Evolutionary conservation across 2,113 vertebrate species (phyloP).

Genomic region (Thamnaconus septentrionalis): DNA sequence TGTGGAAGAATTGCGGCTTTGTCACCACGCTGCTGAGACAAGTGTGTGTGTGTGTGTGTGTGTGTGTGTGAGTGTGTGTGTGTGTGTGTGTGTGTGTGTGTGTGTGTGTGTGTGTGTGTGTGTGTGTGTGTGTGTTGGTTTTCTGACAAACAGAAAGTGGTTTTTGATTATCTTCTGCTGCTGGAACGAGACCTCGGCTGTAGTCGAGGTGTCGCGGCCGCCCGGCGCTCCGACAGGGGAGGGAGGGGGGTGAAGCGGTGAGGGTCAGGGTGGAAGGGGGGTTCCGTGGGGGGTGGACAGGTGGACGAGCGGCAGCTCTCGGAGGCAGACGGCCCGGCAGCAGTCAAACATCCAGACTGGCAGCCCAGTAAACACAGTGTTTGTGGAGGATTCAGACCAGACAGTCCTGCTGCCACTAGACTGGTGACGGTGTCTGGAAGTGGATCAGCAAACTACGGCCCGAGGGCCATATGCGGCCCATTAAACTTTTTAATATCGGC

Average conservation of each 20-base stretch:
- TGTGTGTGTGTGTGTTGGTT: slow-evolving; percentile 50
- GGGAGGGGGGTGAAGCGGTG: slow-evolving; percentile 8
- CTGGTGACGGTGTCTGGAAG: too few species aligned
- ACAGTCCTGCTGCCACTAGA: too few species aligned
- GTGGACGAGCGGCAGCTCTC: slow-evolving; percentile 36
- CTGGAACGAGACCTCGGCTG: slow-evolving; percentile 57
- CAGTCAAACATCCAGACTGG: slow-evolving; percentile 49
- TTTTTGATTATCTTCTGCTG: slow-evolving; percentile 63
- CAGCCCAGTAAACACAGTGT: slow-evolving; percentile 33
- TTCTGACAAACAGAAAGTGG: slow-evolving; percentile 61
- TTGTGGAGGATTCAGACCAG: too few species aligned
- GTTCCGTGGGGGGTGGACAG: slow-evolving; percentile 41
- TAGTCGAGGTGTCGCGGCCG: slow-evolving; percentile 41
- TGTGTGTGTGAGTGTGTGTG: slow-evolving; percentile 9
- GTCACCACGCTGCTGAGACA: slow-evolving; percentile 52
- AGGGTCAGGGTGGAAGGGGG: slow-evolving; percentile 15
- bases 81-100: slow-evolving; percentile 17
- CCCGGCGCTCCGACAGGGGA: neutral
- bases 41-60: neutral
- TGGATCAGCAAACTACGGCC: too few species aligned
- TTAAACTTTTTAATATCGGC: too few species aligned
- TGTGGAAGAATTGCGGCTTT: slow-evolving; percentile 64
- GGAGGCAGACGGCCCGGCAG: slow-evolving; percentile 54
- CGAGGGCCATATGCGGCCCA: too few species aligned
- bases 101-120: slow-evolving; percentile 28